Evolutionary conservation across 2,797 vertebrate genomes (phyloP).

Genomic region (Rachycentron canadum): DNA sequence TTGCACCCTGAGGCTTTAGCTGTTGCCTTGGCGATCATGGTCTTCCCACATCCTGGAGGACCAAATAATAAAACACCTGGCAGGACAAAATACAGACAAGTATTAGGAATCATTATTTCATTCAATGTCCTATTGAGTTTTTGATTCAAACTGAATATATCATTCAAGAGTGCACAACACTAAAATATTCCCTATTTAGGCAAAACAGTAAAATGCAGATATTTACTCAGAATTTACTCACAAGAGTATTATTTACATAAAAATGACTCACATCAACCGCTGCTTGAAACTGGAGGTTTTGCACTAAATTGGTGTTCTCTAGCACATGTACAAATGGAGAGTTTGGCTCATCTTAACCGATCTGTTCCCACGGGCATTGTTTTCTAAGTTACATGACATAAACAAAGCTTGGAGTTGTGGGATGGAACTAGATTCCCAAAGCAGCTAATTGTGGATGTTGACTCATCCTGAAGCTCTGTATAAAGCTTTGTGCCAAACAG

Average conservation of each 20-base stretch:
- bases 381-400: constrained; percentile 25
- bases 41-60: constrained; percentile 89
- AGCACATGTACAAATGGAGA: not conserved
- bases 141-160: not conserved
- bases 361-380: constrained; percentile 10
- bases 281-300: not conserved
- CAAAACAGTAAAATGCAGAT: not conserved
- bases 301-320: not conserved
- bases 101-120: not conserved
- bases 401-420: constrained; percentile 26
- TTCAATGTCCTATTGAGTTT: not conserved
- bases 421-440: constrained; percentile 30
- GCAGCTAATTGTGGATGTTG: constrained; percentile 46
- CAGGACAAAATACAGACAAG: constrained; percentile 27
- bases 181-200: not conserved
- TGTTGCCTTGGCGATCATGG: constrained; percentile 89
- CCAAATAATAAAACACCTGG: constrained; percentile 87
- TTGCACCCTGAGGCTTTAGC: constrained; percentile 87
- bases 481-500: constrained; percentile 43
- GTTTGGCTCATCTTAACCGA: not conserved
- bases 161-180: not conserved
- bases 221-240: not conserved
- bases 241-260: too few species aligned
- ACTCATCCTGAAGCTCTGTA: constrained; percentile 32
- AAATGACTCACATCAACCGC: not conserved